Conservation (phyloP, 2,888 invertebrate genomes). For the Dusona sp. region DNA sequence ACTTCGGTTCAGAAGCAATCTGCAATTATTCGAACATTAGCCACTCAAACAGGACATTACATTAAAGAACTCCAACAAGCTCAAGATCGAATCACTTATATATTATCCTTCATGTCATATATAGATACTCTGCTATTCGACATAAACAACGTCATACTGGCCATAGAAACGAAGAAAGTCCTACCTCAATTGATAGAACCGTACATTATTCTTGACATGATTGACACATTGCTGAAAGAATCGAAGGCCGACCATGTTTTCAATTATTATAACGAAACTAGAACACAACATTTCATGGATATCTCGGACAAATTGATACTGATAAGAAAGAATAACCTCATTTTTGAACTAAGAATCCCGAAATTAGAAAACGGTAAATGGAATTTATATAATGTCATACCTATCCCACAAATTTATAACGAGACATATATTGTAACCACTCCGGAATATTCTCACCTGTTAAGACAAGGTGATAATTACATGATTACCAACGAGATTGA, state of each 20-base stretch:
- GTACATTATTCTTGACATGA: slow-evolving; percentile 13
- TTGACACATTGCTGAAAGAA: slow-evolving; percentile 37
- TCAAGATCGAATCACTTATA: slow-evolving; percentile 15
- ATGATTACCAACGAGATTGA: slow-evolving; percentile 32
- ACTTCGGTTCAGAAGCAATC: slow-evolving; percentile 44
- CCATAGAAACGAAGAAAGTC: slow-evolving; percentile 37
- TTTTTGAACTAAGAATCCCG: slow-evolving; percentile 44
- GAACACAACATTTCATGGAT: slow-evolving; percentile 45
- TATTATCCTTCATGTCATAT: slow-evolving; percentile 29
- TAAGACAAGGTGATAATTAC: slow-evolving; percentile 34
- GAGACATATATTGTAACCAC: slow-evolving; percentile 35
- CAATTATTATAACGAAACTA: slow-evolving; percentile 49
- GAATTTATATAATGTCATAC: slow-evolving; percentile 41
- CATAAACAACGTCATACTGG: slow-evolving; percentile 31
- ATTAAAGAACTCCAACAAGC: slow-evolving; percentile 25
- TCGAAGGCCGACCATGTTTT: slow-evolving; percentile 30
- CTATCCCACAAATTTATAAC: slow-evolving; percentile 44
- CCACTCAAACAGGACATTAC: slow-evolving; percentile 28
- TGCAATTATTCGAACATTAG: slow-evolving; percentile 38
- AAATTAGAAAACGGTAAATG: slow-evolving; percentile 39
- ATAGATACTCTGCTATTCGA: slow-evolving; percentile 43
- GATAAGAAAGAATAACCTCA: slow-evolving; percentile 31
- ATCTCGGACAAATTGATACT: slow-evolving; percentile 44
- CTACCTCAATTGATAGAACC: slow-evolving; percentile 44
- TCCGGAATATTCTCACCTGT: slow-evolving; percentile 43